Base-by-base conservation (phyloP, 2,113 vertebrate genomes). In the Corythoichthys haematopterus region DNA sequence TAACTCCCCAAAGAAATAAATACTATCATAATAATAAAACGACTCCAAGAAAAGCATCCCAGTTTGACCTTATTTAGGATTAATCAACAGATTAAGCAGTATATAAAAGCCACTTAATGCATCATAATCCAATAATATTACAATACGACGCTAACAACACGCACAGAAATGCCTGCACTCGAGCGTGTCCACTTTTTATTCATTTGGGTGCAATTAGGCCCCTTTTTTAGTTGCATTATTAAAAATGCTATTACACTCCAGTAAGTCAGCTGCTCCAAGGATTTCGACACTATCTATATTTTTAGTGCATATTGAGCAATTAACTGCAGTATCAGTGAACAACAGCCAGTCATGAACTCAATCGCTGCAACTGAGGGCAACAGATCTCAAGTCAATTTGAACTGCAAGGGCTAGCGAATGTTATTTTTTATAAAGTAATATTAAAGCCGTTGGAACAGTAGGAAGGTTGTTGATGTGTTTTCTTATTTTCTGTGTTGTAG, bases 331-430 rank as follows among this genome's bases (percentile, higher is more conserved):
- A 60, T 20, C 69, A 45, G 66, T 62, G 40, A 46, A 36, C 55
- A 36, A 72, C 74, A 63, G 61, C 66, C 70, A 79, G 79, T 83
- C 76, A 80, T 83, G 40, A 43, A 43, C 40, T 43, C 40, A 43
- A 5, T 43, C 6, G 40, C 40, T 43, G 40, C 40, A 5, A 28
- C 20, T 28, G 20, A 28, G 20, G 20, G 20, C 20, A 28, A 28
- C 20, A 28, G 20, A 28, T 28, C 20, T 28, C 20, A 28, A 28
- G 20, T 28, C 20, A 28, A 28, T 43, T 43, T 43, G 4, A 43
- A 43, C 9, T 43, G 2, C 40, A 43, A 43, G 3, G 40, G 40
- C 6, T 43, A 43, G 40, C 40, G 9, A 28, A 28, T 28, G 40
- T 43, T 8, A 7, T 43, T 43, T 8, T 7, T 43, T 43, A 7